Percentiles rank a stretch among this genome's conserved stretches.
Conservation (phyloP, 2,113 vertebrate species). For the Platycercus adscitus region DNA sequence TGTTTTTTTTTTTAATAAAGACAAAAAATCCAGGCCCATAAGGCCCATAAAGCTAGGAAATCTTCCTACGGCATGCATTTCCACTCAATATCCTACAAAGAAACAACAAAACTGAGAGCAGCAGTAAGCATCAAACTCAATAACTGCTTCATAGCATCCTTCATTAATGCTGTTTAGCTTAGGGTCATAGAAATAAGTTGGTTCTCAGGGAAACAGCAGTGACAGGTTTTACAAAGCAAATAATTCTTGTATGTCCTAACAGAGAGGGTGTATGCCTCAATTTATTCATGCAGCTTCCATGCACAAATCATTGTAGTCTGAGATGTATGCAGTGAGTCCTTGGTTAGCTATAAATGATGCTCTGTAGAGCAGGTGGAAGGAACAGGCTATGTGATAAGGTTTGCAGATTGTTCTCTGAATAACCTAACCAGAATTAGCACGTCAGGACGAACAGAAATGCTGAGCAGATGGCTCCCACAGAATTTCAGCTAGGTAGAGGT, state of each 20-base stretch:
- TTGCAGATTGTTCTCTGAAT: not conserved
- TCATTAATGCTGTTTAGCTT: not conserved
- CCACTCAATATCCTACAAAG: not conserved
- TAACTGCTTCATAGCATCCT: not conserved
- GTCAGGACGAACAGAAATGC: not conserved
- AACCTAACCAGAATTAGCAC: not conserved
- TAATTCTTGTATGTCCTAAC: not conserved
- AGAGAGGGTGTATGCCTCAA: not conserved
- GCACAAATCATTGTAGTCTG: not conserved
- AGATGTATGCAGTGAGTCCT: not conserved
- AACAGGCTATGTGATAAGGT: not conserved
- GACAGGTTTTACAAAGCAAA: not conserved
- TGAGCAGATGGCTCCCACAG: not conserved
- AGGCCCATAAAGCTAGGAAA: not conserved
- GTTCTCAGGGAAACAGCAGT: not conserved
- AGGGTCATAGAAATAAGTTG: not conserved
- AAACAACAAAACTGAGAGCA: not conserved
- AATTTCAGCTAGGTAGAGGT: not conserved
- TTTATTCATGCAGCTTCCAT: not conserved
- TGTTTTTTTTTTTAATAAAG: not conserved
- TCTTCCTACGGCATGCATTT: not conserved
- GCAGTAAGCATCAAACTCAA: not conserved
- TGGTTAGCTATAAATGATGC: not conserved
- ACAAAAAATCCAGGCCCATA: not conserved
- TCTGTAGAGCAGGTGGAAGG: not conserved